Evolutionary conservation across 2,888 invertebrate species (phyloP), one percentile per base, ranked within the genome.

Genomic region (Hypolimnas misippus): DNA sequence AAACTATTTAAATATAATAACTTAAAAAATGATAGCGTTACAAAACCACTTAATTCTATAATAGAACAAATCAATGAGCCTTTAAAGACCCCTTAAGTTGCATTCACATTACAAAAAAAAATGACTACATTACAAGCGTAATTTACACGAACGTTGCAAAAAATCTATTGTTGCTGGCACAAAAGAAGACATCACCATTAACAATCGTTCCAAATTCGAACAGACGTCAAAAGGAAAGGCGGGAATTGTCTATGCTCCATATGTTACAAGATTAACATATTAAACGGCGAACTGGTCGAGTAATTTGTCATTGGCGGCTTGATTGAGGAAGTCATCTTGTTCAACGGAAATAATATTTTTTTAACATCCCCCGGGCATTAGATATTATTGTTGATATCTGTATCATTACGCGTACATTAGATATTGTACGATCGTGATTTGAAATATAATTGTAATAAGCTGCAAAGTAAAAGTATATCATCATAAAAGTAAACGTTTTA

Each of bases 301-400:
- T 85, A 87, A 91, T 92, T 90, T 88, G 89, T 91, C 92, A 91
- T 86, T 82, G 79, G 76, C 69, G 62, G 69, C 66, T 86, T 92
- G 92, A 92, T 92, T 92, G 90, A 90, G 92, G 92, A 92, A 92
- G 92, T 88, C 77, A 89, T 90, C 87, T 86, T 79, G 80, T 82
- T 74, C 80, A 87, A 82, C 90, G 92, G 92, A 92, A 88, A 91
- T 87, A 85, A 82, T 82, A 81, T 85, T 88, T 91, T 85, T 86
- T 89, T 82, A 76, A 81, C 79, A 83, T 83, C 87, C 84, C 83
- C 81, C 67, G 76, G 82, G 77, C 82, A 87, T 89, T 87, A 88
- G 80, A 81, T 74, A 78, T 76, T 81, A 81, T 80, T 76, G 76
- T 75, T 77, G 73, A 77, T 76, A 81, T 77, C 75, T 81, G 73